Conservation (phyloP, 1,140 invertebrate genomes). For the Drosophila murphyi region DNA sequence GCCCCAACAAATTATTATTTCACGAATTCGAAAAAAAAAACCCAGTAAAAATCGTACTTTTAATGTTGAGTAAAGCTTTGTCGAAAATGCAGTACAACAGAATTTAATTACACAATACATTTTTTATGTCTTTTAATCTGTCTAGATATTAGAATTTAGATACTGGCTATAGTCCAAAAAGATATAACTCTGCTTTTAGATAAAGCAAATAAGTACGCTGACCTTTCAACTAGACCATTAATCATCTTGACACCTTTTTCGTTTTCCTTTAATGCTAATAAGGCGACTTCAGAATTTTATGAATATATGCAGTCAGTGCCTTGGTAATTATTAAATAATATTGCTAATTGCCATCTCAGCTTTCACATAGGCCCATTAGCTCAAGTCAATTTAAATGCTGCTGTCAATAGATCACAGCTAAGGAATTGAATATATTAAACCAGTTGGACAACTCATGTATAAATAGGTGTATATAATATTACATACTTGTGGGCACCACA, state of each 20-base stretch:
- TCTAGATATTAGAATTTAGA: too few relatives aligned
- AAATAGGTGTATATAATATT: constrained; percentile 16
- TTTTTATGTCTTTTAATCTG: too few relatives aligned
- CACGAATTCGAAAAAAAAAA: too few relatives aligned
- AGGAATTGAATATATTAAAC: constrained; percentile 57
- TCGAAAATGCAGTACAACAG: too few relatives aligned
- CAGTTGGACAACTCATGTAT: constrained; percentile 19
- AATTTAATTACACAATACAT: too few relatives aligned
- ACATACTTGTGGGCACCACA: neutral
- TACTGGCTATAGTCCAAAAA: too few relatives aligned
- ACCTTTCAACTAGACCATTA: constrained; percentile 1
- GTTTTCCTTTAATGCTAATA: neutral
- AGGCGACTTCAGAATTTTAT: neutral
- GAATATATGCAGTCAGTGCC: neutral
- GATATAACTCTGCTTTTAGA: neutral
- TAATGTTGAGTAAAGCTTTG: too few relatives aligned
- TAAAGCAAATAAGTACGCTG: neutral
- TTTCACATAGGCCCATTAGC: constrained; percentile 27
- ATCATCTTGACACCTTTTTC: constrained; percentile 3
- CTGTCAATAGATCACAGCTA: constrained; percentile 50
- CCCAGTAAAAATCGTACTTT: too few relatives aligned
- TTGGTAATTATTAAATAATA: constrained; percentile 22
- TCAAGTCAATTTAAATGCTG: constrained; percentile 43
- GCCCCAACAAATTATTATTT: too few relatives aligned
- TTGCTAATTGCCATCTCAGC: constrained; percentile 43